Base-by-base conservation (phyloP, 2,113 vertebrate genomes). In the Lota lota region DNA sequence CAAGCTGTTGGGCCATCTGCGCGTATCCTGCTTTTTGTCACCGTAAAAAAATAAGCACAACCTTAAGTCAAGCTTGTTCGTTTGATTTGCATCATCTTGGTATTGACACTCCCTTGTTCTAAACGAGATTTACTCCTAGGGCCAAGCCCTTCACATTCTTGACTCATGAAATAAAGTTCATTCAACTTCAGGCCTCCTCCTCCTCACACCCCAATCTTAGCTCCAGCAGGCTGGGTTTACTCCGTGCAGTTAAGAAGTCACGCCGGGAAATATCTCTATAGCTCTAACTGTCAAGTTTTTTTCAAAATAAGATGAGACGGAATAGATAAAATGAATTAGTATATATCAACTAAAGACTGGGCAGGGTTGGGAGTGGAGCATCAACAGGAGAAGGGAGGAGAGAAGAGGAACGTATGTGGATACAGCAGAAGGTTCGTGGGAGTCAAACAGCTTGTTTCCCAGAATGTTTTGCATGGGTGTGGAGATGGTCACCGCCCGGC, bases 1-100 rank as follows among this genome's bases (percentile, higher is more conserved):
- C 80, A 88, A 87, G 85, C 86, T 85, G 86, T 83, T 83, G 60
- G 63, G 50, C 83, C 86, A 88, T 89, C 85, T 89, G 86, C 64
- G 66, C 51, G 58, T 0, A 69, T 58, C 10, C 50, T 53, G 21
- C 62, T 51, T 54, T 69, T 63, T 47, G 10, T 3, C n/a, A 21
- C 24, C 20, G 57, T 50, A 15, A 14, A 64, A 73, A 11, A 76
- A 54, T 22, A 11, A 47, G n/a, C 14, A 53, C 28, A 12, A 50
- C 18, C 18, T 57, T 66, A 75, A 36, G 63, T 8, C 4, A 58
- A 18, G 19, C 70, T 63, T 61, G 74, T 24, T 60, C 50, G 67
- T 79, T 78, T 67, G 24, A 33, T 70, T 59, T 75, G 78, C 69
- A 53, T 66, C 71, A 47, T 17, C 18, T 22, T 50, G 53, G 22